These are phyloP conservation scores for Peromyscus melanophrys DNA, from an alignment of 2,797 vertebrate genomes.

Conservation along the genomic window DNA sequence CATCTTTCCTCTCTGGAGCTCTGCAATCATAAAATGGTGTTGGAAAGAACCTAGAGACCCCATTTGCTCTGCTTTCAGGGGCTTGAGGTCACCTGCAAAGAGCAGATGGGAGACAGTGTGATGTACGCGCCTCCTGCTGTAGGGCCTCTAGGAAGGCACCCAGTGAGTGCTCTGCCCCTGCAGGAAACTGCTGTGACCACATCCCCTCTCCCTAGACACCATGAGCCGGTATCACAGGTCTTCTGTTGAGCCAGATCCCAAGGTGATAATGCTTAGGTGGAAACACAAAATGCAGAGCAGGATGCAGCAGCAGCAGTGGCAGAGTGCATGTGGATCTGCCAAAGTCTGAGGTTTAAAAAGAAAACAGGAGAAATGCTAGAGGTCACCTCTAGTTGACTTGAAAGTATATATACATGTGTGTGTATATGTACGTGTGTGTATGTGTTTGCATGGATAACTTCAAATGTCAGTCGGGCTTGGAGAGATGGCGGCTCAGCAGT, in stretches of 20 bases:
- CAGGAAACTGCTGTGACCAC: fast-evolving
- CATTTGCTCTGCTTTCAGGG: not conserved
- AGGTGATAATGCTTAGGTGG: fast-evolving
- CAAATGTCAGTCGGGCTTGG: not conserved
- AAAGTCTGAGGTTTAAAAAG: not conserved
- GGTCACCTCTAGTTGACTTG: not conserved
- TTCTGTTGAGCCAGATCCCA: fast-evolving
- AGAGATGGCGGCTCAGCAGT: not conserved
- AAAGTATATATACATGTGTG: not conserved
- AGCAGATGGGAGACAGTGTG: not conserved
- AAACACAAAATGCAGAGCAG: not conserved
- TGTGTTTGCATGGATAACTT: not conserved
- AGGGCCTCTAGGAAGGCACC: not conserved
- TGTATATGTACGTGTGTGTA: not conserved
- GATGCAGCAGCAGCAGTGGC: fast-evolving
- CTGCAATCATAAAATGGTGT: not conserved
- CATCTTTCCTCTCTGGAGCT: not conserved
- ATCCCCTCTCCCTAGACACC: not conserved
- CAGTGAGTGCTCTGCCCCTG: fast-evolving
- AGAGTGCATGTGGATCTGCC: not conserved
- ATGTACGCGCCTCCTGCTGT: no score
- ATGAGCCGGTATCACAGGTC: fast-evolving
- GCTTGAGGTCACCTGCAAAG: not conserved
- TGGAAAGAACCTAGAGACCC: not conserved
- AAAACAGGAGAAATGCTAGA: not conserved